Evolutionary conservation across 2,888 invertebrate genomes (phyloP).

Genomic region (Gonocerus acuteangulatus): DNA sequence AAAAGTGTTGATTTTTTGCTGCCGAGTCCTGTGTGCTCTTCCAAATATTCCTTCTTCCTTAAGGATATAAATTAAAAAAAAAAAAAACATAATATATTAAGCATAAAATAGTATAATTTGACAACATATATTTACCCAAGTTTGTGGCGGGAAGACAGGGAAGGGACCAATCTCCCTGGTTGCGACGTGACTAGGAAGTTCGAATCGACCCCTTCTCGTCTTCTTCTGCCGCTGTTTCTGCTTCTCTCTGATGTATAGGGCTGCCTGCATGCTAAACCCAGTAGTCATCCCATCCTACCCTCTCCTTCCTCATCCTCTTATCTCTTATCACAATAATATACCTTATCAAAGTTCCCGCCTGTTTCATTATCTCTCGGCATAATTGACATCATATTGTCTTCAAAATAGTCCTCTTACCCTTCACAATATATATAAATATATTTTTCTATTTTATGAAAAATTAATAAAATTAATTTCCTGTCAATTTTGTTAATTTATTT

Average conservation of each 20-base stretch:
- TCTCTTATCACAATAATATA: constrained; percentile 9
- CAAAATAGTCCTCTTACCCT: not conserved
- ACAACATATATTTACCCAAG: constrained; percentile 49
- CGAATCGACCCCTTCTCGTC: constrained; percentile 48
- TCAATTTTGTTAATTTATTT: constrained; percentile 3
- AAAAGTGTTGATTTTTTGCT: no score
- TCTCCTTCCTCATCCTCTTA: constrained; percentile 29
- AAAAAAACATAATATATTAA: no score
- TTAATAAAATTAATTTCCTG: constrained; percentile 20
- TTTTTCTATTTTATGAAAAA: constrained; percentile 24
- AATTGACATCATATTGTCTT: constrained; percentile 26
- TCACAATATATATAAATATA: no score
- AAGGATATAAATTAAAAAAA: no score
- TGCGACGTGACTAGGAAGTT: constrained; percentile 79
- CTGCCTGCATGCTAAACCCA: constrained; percentile 79
- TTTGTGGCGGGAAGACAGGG: constrained; percentile 76
- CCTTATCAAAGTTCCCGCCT: not conserved
- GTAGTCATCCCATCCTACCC: constrained; percentile 42
- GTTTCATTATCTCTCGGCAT: not conserved
- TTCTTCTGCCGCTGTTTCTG: constrained; percentile 78
- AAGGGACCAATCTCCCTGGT: constrained; percentile 80
- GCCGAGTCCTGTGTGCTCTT: no score
- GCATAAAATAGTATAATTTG: no score
- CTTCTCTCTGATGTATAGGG: constrained; percentile 84
- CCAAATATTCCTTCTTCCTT: no score